phyloP scores from a whole-genome alignment of 2,797 vertebrate species.

The Eospalax fontanierii region DNA sequence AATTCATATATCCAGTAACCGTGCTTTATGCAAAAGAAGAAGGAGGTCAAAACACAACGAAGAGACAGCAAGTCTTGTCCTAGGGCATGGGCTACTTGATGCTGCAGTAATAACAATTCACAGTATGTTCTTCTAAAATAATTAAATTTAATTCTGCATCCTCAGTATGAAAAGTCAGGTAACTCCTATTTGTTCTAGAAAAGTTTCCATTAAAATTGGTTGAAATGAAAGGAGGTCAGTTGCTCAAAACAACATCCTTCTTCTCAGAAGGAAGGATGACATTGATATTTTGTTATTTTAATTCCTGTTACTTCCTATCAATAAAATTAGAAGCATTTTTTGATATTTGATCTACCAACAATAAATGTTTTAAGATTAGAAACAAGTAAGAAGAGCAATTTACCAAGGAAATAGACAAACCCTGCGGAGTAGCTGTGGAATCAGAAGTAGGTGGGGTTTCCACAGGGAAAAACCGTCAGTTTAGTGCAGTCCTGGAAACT shows the following conservation, averaged over 20 bases:
- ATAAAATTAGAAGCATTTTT: not conserved
- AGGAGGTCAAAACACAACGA: not conserved
- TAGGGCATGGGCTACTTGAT: not conserved
- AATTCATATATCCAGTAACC: not conserved
- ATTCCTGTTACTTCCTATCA: not conserved
- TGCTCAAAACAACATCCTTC: constrained; percentile 8
- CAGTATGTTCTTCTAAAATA: not conserved
- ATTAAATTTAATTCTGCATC: not conserved
- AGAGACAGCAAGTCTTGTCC: not conserved
- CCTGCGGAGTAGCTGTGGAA: not conserved
- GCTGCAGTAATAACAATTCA: not conserved
- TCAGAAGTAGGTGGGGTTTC: not conserved
- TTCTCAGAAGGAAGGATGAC: not conserved
- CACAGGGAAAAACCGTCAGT: not conserved
- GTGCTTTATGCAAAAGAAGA: constrained; percentile 30
- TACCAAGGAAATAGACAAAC: not conserved
- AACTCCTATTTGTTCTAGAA: not conserved
- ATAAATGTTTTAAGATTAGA: constrained; percentile 48
- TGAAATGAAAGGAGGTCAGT: constrained; percentile 8
- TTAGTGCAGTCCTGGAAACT: not conserved
- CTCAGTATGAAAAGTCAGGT: constrained; percentile 5
- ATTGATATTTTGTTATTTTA: not conserved
- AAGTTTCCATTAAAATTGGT: constrained; percentile 45
- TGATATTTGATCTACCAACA: constrained; percentile 27
- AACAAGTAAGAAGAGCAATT: not conserved